Conservation (phyloP, 2,797 vertebrate species). For the Sebastes goodei region DNA sequence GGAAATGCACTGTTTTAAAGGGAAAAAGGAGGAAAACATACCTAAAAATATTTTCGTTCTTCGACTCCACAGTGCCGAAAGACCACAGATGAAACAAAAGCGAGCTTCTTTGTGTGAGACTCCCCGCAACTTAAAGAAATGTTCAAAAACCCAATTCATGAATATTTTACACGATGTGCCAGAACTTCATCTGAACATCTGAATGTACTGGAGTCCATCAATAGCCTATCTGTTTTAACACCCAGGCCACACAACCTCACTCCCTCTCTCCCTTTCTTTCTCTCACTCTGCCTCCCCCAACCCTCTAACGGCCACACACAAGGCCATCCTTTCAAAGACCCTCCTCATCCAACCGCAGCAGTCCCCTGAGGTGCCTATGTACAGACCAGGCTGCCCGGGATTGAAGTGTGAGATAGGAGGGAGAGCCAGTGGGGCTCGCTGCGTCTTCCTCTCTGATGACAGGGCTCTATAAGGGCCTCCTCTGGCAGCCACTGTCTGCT, state of each 20-base stretch:
- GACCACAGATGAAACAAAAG: conserved; percentile 20
- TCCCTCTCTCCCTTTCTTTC: conserved; percentile 14
- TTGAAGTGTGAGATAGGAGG: conserved; percentile 55
- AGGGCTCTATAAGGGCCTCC: conserved; percentile 27
- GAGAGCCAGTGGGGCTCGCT: conserved; percentile 19
- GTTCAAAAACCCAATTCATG: conserved; percentile 34
- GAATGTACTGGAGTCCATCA: conserved; percentile 64
- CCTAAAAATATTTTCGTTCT: conserved; percentile 10
- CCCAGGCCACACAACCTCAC: conserved; percentile 27
- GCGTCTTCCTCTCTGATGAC: conserved; percentile 47
- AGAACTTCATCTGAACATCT: conserved; percentile 63
- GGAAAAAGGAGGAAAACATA: not conserved
- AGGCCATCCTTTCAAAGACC: conserved; percentile 72
- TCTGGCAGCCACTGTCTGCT: conserved; percentile 34
- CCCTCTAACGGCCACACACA: conserved; percentile 55
- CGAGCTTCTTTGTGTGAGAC: conserved; percentile 6
- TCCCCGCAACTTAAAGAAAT: conserved; percentile 9
- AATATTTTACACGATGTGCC: conserved; percentile 59
- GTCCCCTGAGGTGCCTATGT: conserved; percentile 54
- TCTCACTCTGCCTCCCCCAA: not conserved
- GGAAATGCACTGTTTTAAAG: not conserved
- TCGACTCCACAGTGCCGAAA: not conserved
- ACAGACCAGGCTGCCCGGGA: conserved; percentile 37
- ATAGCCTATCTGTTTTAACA: conserved; percentile 59
- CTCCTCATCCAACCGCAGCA: conserved; percentile 42